These are phyloP conservation scores for Sebastes vulpes DNA, from an alignment of 2,797 vertebrate genomes.

Conservation along the genomic window DNA sequence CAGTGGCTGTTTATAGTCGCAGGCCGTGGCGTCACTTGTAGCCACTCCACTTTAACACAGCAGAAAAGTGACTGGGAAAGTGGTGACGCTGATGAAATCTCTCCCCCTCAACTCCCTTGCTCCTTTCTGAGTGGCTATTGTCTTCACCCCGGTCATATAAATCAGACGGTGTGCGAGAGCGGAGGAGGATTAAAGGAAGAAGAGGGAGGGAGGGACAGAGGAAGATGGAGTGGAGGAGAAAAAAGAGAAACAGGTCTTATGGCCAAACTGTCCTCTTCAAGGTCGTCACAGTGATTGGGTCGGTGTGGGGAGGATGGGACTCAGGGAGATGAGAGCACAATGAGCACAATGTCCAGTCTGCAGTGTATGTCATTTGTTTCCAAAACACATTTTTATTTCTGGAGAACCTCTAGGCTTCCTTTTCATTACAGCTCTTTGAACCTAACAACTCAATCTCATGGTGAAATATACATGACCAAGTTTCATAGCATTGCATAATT, in stretches of 20 bases:
- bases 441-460: background rate
- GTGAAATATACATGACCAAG: conserved; percentile 14
- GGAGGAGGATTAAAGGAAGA: conserved; percentile 63
- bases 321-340: conserved; percentile 50
- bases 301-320: conserved; percentile 55
- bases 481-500: conserved; percentile 8
- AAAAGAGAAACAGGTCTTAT: conserved; percentile 58
- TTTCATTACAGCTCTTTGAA: background rate
- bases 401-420: background rate
- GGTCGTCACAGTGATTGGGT: conserved; percentile 73
- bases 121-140: conserved; percentile 65
- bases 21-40: conserved; percentile 25
- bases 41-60: conserved; percentile 25
- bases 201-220: conserved; percentile 22
- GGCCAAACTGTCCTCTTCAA: conserved; percentile 76
- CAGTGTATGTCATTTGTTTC: conserved; percentile 22
- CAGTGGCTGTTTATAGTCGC: conserved; percentile 24
- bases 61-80: conserved; percentile 41
- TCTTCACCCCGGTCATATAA: conserved; percentile 75
- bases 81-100: conserved; percentile 54
- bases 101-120: conserved; percentile 42
- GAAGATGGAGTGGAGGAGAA: conserved; percentile 60
- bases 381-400: conserved; percentile 22
- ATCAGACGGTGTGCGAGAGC: conserved; percentile 56
- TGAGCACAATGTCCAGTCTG: conserved; percentile 35